Evolutionary conservation across 2,797 vertebrate genomes (phyloP).

Genomic region (Australoheros facetus): DNA sequence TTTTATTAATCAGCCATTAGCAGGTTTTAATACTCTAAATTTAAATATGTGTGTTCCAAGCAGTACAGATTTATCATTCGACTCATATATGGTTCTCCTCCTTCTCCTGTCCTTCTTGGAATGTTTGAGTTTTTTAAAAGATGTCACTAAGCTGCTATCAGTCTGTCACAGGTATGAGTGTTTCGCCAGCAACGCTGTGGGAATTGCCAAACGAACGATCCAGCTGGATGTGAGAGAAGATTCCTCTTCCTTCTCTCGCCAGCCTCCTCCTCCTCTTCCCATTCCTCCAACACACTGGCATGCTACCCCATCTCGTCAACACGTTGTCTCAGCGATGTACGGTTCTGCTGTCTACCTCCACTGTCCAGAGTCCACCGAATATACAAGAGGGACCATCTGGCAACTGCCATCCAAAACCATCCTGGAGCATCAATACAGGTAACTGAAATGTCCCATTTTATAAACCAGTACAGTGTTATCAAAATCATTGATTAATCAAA

Average conservation of each 20-base stretch:
- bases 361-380: constrained; percentile 80
- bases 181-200: constrained; percentile 78
- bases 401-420: constrained; percentile 80
- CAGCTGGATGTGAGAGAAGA: constrained; percentile 74
- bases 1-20: not conserved
- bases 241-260: constrained; percentile 36
- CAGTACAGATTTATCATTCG: not conserved
- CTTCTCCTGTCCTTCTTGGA: not conserved
- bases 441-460: constrained; percentile 8
- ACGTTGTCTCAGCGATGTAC: constrained; percentile 80
- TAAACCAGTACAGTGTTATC: not conserved
- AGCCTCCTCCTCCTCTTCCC: constrained; percentile 48
- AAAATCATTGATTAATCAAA: not conserved
- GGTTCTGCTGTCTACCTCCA: constrained; percentile 83
- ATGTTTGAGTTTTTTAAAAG: not conserved
- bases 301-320: constrained; percentile 66
- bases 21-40: not conserved
- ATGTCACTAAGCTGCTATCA: not conserved
- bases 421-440: constrained; percentile 82
- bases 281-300: constrained; percentile 44
- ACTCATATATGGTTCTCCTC: not conserved
- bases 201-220: constrained; percentile 75
- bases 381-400: constrained; percentile 78
- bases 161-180: constrained; percentile 76
- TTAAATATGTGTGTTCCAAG: not conserved